These are phyloP conservation scores for Oligia latruncula DNA, from an alignment of 2,888 invertebrate genomes.

Conservation along the genomic window DNA sequence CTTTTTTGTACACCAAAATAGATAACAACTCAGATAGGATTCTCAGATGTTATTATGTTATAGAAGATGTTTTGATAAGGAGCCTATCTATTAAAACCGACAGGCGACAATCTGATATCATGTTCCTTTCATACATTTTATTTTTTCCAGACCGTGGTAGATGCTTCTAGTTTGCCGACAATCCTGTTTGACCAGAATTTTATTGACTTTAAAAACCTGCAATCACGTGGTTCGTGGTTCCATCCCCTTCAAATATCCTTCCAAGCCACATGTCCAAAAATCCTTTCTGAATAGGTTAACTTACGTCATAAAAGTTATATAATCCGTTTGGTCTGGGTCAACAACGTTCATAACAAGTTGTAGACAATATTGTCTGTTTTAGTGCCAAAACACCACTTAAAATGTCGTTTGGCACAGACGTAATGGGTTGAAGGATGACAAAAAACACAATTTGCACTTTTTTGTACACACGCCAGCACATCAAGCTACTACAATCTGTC, in stretches of 20 bases:
- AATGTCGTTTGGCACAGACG: not conserved
- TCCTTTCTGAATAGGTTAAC: constrained; percentile 20
- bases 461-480: not conserved
- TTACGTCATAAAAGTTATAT: constrained; percentile 21
- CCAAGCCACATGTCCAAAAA: constrained; percentile 8
- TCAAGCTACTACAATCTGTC: too few species aligned
- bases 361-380: constrained; percentile 18
- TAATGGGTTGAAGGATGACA: not conserved
- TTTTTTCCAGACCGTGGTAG: too few species aligned
- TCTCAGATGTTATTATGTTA: not conserved
- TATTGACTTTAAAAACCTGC: not conserved
- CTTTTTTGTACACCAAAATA: not conserved
- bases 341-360: constrained; percentile 21
- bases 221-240: not conserved
- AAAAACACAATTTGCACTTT: not conserved
- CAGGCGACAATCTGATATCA: not conserved
- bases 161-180: not conserved
- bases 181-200: not conserved
- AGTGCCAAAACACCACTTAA: constrained; percentile 25
- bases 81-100: not conserved
- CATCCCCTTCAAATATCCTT: not conserved
- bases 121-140: not conserved
- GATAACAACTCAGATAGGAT: not conserved
- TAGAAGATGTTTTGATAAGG: not conserved
- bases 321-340: constrained; percentile 19